Evolutionary conservation across 2,113 vertebrate genomes (phyloP), one percentile per base, ranked within the genome.

Genomic region (Acrocephalus kingi): DNA sequence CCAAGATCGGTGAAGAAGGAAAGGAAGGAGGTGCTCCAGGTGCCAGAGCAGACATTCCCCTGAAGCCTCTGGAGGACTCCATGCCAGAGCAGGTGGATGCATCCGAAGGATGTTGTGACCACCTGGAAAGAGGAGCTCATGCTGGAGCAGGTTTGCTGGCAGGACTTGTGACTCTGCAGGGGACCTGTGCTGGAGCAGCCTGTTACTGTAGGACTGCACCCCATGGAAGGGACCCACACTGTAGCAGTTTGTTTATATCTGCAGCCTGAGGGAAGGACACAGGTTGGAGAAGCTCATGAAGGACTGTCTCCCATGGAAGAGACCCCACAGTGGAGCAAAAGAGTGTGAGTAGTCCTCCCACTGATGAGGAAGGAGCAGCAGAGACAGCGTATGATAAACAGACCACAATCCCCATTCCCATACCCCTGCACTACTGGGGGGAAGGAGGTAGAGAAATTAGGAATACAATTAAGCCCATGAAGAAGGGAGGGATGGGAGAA

Each of bases 371-470:
- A 23, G 2, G 8, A 88, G 18, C 12, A 31, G 11, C 49, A 80
- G 58, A 56, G 13, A 27, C 8, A 23, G 51, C 0, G 0, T 33
- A 23, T 66, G 35, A 37, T 20, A 58, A 64, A 58, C 58, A 51
- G 58, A 72, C 6, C 25, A 51, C 33, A 81, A 1, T 59, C 23
- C 18, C 18, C 33, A 45, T 37, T 66, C 33, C 37, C 15, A 67
- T 19, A 46, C 3, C 3, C 14, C 9, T 68, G 9, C 3, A 5
- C 19, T 15, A 3, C n/a, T 43, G 3, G 3, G 6, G 8, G 5
- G 8, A 69, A 16, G 17, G 17, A 59, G 20, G 20, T 18, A 39
- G 35, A 64, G 31, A 69, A 91, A 17, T 11, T 6, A 8, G 7
- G 13, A 18, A 19, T 46, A 48, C 56, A 61, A 46, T 28, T 35